A percentile compares a stretch with the other conserved stretches of the same genome.
Evolutionary conservation across 2,113 vertebrate genomes (phyloP).

Genomic region (Hippocampus abdominalis): DNA sequence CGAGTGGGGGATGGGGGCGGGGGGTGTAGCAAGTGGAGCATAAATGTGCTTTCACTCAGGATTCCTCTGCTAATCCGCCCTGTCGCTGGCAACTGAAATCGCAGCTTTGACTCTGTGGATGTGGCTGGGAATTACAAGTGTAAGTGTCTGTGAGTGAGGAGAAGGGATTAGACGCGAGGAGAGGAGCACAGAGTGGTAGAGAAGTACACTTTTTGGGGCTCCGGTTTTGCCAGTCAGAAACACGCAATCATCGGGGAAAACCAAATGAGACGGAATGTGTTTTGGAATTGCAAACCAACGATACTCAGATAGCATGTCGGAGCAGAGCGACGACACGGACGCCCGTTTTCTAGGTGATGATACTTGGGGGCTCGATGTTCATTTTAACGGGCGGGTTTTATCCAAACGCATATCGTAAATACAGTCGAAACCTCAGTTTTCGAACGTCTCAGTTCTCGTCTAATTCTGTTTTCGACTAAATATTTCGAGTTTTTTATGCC

Average conservation of each 20-base stretch:
- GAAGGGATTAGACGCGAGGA: conserved; percentile 55
- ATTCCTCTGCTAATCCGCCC: conserved; percentile 63
- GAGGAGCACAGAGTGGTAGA: conserved; percentile 1
- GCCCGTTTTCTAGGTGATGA: too few relatives aligned
- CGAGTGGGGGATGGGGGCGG: conserved; percentile 9
- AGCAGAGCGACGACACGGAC: too few relatives aligned
- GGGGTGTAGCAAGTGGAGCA: conserved; percentile 31
- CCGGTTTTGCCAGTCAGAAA: conserved; percentile 1
- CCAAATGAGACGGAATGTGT: not conserved
- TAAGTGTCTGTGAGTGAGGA: conserved; percentile 70
- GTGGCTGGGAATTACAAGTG: conserved; percentile 71
- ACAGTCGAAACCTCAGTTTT: too few relatives aligned
- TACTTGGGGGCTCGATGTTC: too few relatives aligned
- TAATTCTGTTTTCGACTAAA: too few relatives aligned
- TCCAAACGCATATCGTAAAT: too few relatives aligned
- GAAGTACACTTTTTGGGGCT: not conserved
- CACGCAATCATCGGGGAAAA: not conserved
- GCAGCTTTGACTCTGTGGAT: conserved; percentile 64
- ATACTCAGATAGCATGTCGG: too few relatives aligned
- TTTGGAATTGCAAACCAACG: too few relatives aligned
- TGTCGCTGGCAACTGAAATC: conserved; percentile 64
- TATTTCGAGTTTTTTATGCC: too few relatives aligned
- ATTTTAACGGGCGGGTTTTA: too few relatives aligned
- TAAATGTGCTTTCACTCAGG: conserved; percentile 60
- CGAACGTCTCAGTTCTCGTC: too few relatives aligned